Evolutionary conservation across 2,113 vertebrate genomes (phyloP), one percentile per base, ranked within the genome.

Genomic region (Nannospalax galili): DNA sequence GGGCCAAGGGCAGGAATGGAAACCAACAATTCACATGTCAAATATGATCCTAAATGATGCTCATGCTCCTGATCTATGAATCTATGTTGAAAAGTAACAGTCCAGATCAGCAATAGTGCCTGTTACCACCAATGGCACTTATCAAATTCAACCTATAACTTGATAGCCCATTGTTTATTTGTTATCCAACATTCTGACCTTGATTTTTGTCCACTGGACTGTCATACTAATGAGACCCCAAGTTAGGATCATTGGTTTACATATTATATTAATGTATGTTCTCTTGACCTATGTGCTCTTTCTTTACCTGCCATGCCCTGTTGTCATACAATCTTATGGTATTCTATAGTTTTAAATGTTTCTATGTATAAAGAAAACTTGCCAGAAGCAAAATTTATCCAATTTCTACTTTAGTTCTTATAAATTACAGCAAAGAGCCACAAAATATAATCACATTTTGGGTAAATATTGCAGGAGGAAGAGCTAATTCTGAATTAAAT

Each of bases 401-500:
- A 90, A 58, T 78, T 30, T 84, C 45, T 92, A 67, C 64, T 56
- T 65, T 85, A 82, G 14, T 73, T 64, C 42, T 87, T n/a, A 92
- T 35, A 69, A 73, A 72, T 62, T 90, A 84, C 16, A 77, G 15
- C 19, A 95, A 93, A 90, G 3, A 37, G 4, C 7, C 10, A 82
- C 32, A 92, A n/a, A 88, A 85, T 32, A 48, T 69, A 88, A 93
- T 40, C 37, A 69, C 11, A 88, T 64, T 90, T 86, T 84, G 20
- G 32, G 75, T 22, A 90, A 93, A 90, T 73, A 81, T 24, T 93
- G 15, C 72, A 70, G 30, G 88, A 89, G 16, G 28, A 81, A 72
- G 45, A 65, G 14, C 8, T 96, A n/a, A 85, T 88, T 88, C 37
- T 72, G 73, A 42, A 91, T 73, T 73, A 84, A 67, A 94, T 90